phyloP scores from a whole-genome alignment of 2,888 invertebrate genomes.

The Agrenia bidenticulata region DNA sequence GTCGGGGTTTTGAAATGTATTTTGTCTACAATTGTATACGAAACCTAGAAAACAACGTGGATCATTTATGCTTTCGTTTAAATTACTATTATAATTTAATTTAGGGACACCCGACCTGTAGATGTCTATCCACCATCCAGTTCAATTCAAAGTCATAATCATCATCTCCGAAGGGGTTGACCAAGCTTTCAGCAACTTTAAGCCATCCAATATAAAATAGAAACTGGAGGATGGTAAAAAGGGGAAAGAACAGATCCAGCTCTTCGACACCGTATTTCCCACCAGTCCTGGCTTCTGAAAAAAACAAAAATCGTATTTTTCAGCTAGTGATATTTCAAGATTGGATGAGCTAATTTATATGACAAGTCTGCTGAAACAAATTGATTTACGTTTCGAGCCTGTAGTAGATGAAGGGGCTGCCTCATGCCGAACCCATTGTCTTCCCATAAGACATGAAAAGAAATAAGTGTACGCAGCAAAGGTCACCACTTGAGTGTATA shows the following conservation, averaged over 20 bases:
- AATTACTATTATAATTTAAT: neutral
- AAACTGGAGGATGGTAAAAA: constrained; percentile 13
- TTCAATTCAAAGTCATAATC: constrained; percentile 82
- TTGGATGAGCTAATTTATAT: too few species aligned
- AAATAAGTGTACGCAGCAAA: constrained; percentile 60
- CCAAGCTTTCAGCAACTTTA: constrained; percentile 83
- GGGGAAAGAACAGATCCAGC: constrained; percentile 2
- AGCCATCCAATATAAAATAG: constrained; percentile 71
- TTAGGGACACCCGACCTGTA: too few species aligned
- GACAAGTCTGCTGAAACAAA: too few species aligned
- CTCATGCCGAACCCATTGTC: constrained; percentile 54
- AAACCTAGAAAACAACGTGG: constrained; percentile 1
- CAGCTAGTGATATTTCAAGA: neutral
- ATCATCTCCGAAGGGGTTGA: constrained; percentile 89
- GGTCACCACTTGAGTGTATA: constrained; percentile 59
- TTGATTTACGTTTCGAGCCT: too few species aligned
- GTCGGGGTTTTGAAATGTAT: constrained; percentile 8
- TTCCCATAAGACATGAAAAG: constrained; percentile 58
- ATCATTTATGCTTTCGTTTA: neutral
- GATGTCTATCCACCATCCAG: constrained; percentile 16
- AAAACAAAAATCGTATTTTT: too few species aligned
- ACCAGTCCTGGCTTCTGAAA: too few species aligned
- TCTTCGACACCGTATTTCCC: constrained; percentile 16
- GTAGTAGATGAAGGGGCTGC: neutral
- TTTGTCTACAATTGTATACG: constrained; percentile 14